Conservation (phyloP, 1,140 invertebrate genomes). For the Drosophila pallidifrons region DNA sequence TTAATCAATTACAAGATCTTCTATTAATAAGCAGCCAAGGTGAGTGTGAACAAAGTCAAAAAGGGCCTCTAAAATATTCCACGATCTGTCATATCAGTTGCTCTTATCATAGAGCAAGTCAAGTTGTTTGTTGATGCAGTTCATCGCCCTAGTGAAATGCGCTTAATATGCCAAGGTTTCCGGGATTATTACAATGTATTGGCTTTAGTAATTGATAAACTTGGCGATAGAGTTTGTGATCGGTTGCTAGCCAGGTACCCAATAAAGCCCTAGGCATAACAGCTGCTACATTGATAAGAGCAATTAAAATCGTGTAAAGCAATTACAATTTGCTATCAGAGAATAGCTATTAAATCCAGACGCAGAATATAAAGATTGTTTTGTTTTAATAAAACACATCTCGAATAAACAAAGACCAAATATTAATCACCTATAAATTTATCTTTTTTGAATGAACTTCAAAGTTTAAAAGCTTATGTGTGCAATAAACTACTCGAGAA, state of each 20-base stretch:
- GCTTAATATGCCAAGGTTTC: background rate
- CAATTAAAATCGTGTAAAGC: background rate
- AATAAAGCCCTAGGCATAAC: background rate
- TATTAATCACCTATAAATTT: no score
- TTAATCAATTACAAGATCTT: slow-evolving; percentile 58
- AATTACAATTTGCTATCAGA: background rate
- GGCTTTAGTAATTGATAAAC: background rate
- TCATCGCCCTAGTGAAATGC: background rate
- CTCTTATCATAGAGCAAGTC: background rate
- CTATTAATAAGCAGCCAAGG: slow-evolving; percentile 63
- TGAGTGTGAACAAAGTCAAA: slow-evolving; percentile 44
- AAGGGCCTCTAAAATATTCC: slow-evolving; percentile 13
- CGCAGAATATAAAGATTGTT: no score
- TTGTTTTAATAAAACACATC: no score
- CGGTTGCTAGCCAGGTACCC: background rate
- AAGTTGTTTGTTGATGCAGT: background rate
- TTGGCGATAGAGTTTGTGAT: background rate
- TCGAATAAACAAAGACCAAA: no score
- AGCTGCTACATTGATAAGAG: background rate
- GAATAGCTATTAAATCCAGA: slow-evolving; percentile 13
- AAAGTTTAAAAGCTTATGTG: no score
- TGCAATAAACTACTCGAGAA: no score
- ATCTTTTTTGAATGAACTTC: no score
- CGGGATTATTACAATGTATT: background rate
- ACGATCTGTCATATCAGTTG: background rate